These are phyloP conservation scores for Drosophila planitibia DNA, from an alignment of 2,888 invertebrate species.

Conservation along the genomic window DNA sequence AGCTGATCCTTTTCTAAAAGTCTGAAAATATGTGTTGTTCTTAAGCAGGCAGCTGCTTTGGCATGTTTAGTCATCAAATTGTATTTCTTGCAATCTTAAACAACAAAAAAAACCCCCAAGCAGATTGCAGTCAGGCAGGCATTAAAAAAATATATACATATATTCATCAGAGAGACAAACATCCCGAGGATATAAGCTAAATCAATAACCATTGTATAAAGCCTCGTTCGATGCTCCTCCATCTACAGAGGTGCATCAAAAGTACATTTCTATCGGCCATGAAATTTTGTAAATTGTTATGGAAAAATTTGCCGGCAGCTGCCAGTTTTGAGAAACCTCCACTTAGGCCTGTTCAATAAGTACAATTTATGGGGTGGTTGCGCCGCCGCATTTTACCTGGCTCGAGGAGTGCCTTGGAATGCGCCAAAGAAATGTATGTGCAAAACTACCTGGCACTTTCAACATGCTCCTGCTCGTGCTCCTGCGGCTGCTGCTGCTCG, in stretches of 20 bases:
- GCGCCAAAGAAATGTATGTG: conserved; percentile 75
- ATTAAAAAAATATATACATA: neutral
- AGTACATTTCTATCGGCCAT: conserved; percentile 62
- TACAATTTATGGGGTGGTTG: conserved; percentile 55
- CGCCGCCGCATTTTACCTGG: conserved; percentile 80
- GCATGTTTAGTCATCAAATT: conserved; percentile 26
- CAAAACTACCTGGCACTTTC: conserved; percentile 80
- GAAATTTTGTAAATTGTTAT: conserved; percentile 54
- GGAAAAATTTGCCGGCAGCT: conserved; percentile 62
- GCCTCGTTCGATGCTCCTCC: conserved; percentile 33
- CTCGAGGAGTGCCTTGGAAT: conserved; percentile 68
- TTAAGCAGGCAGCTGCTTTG: conserved; percentile 46
- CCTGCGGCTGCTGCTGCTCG: conserved; percentile 6
- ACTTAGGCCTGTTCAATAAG: conserved; percentile 15
- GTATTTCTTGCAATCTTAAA: conserved; percentile 2
- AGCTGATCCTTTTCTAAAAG: conserved; percentile 1
- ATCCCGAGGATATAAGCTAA: conserved; percentile 48
- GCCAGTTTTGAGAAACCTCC: conserved; percentile 42
- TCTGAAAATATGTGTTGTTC: neutral
- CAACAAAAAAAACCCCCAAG: conserved; percentile 11
- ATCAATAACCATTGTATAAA: conserved; percentile 54
- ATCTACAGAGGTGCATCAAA: conserved; percentile 60
- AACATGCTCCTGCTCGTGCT: conserved; percentile 32
- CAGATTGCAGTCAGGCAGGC: conserved; percentile 2
- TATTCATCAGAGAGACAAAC: conserved; percentile 64